Evolutionary conservation across 92 coral and sea anemone genomes (phyloP).

Genomic region (Anthopleura xanthogrammica): DNA sequence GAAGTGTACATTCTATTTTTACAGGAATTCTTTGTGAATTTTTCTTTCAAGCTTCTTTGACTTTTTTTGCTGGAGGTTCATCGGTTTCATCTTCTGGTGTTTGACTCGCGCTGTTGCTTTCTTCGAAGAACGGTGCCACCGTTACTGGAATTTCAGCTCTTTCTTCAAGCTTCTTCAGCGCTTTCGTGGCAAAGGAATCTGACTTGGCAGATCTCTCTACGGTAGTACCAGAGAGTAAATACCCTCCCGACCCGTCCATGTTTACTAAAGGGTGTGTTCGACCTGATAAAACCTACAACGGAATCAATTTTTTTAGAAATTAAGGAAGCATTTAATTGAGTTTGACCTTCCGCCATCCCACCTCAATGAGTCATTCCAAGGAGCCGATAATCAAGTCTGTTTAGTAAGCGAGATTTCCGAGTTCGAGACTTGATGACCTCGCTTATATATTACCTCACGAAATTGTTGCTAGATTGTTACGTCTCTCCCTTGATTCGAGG

Average conservation of each 20-base stretch:
- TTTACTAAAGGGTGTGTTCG: slow-evolving; percentile 87
- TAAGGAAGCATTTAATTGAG: not conserved
- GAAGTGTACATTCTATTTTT: no score
- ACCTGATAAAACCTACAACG: slow-evolving; percentile 73
- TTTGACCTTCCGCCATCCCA: no score
- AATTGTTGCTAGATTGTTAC: no score
- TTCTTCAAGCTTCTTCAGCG: not conserved
- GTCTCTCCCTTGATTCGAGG: no score
- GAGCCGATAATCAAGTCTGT: no score
- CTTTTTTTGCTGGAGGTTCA: slow-evolving; percentile 24
- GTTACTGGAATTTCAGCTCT: not conserved
- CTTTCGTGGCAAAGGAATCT: not conserved
- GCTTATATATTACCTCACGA: no score
- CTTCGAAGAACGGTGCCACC: not conserved
- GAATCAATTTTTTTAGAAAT: not conserved
- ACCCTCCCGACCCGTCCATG: slow-evolving; percentile 90
- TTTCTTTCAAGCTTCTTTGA: no score
- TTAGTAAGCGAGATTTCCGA: no score
- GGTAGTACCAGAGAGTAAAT: slow-evolving; percentile 86
- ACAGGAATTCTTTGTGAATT: no score
- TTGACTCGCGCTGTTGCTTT: not conserved
- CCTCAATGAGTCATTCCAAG: no score
- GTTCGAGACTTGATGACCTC: no score
- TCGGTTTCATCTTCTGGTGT: not conserved
- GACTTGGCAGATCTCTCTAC: slow-evolving; percentile 40